Evolutionary conservation across 2,888 invertebrate genomes (phyloP).

Genomic region (Cylloceria caligata): DNA sequence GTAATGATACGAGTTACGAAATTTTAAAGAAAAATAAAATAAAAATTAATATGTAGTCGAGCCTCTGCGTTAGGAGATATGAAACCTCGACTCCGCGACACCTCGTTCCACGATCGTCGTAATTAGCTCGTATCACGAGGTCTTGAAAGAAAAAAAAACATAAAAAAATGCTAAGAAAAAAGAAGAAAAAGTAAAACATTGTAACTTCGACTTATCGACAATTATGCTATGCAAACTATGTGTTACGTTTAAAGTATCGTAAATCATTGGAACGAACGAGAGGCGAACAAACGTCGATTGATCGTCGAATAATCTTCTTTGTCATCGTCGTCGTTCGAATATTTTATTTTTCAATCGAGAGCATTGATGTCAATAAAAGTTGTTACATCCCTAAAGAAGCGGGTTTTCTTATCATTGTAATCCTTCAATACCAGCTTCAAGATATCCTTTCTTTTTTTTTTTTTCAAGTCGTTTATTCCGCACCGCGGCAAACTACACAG

Average conservation of each 20-base stretch:
- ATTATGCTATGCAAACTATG: conserved; percentile 34
- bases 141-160: too few species aligned
- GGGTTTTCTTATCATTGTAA: conserved; percentile 54
- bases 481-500: conserved; percentile 52
- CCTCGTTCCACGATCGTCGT: conserved; percentile 11
- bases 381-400: conserved; percentile 74
- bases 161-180: conserved; percentile 35
- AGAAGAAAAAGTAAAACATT: conserved; percentile 24
- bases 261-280: conserved; percentile 42
- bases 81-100: conserved; percentile 2
- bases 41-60: not conserved
- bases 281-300: conserved; percentile 20
- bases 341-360: conserved; percentile 76
- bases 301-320: conserved; percentile 18
- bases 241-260: conserved; percentile 30
- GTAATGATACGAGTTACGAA: not conserved
- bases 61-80: not conserved
- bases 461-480: conserved; percentile 49
- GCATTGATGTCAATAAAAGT: conserved; percentile 79
- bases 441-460: conserved; percentile 44
- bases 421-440: not conserved
- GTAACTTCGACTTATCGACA: conserved; percentile 42
- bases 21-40: not conserved
- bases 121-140: conserved; percentile 35
- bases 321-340: conserved; percentile 61